Base-by-base conservation (phyloP, 2,797 vertebrate genomes). In the Enteromius trimaculatus region DNA sequence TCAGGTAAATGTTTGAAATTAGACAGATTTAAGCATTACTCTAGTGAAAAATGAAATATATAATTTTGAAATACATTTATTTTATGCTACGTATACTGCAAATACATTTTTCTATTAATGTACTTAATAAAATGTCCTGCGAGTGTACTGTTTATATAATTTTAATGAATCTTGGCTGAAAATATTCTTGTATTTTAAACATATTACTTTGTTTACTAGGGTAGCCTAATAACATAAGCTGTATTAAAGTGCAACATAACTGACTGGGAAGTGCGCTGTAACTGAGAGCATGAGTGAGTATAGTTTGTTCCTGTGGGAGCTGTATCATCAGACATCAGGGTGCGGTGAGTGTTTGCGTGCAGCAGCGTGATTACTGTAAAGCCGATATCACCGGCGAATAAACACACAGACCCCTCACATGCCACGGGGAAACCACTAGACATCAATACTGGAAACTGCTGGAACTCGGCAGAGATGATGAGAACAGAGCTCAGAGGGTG, bases 301-400 rank as follows among this genome's bases (percentile, higher is more conserved):
- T 6, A 29, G 62, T 64, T 64, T 31, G 6, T 17, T 51, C 21
- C 55, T 23, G n/a, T 10, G 55, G 55, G 77, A 44, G 74, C 37
- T 4, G 65, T 86, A 88, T 88, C 86, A 68, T 39, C 37, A 39
- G 81, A 66, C 85, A 85, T 89, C 86, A 82, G 86, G 87, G 80
- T 62, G 84, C 68, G 65, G 72, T n/a, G 19, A 7, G 74, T n/a
- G 51, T 82, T 70, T 93, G 89, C 77, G 68, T 93, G 91, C 88
- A 26, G 77, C 72, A 44, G 74, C 21, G 19, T 86, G 83, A 91
- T 93, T 90, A 92, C 29, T 75, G 62, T 58, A n/a, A 23, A 55
- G 34, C 72, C 21, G 83, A 87, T 85, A 89, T 69, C 62, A 75
- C 23, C 69, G 62, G 49, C 16, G 68, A 85, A 80, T 80, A 88